Percentiles rank a stretch among this genome's conserved stretches.
Evolutionary conservation across 1,140 invertebrate species (phyloP).

Genomic region (Trypoxylus dichotomus): DNA sequence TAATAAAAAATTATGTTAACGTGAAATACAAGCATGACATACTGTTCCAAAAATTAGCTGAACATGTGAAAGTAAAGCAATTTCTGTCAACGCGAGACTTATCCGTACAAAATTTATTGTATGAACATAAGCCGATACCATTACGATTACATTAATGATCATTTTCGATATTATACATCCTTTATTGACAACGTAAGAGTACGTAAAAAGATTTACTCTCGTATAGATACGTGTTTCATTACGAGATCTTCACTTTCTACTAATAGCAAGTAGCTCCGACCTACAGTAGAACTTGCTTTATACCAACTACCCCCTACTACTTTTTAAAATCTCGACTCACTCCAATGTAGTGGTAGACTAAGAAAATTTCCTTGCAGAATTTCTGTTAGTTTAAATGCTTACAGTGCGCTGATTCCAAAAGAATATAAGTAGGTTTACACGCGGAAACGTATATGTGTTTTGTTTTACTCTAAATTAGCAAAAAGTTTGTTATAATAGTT

Average conservation of each 20-base stretch:
- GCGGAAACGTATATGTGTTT: not conserved
- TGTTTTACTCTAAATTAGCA: not conserved
- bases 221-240: not conserved
- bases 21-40: not conserved
- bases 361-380: slow-evolving; percentile 3
- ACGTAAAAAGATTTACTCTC: not conserved
- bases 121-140: not conserved
- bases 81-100: not conserved
- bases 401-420: not conserved
- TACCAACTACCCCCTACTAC: slow-evolving; percentile 12
- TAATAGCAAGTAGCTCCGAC: not conserved
- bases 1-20: not conserved
- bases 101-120: not conserved
- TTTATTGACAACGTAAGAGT: too few species aligned
- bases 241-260: slow-evolving; percentile 13
- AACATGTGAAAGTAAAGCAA: slow-evolving; percentile 12
- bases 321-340: not conserved
- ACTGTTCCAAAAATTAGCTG: not conserved
- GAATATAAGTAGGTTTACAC: not conserved
- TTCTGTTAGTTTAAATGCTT: slow-evolving; percentile 10
- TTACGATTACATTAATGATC: not conserved
- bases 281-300: not conserved
- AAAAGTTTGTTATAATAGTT: not conserved
- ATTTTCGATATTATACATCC: not conserved
- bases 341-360: not conserved